phyloP scores from a whole-genome alignment of 2,797 vertebrate genomes.

The Periophthalmus magnuspinnatus region DNA sequence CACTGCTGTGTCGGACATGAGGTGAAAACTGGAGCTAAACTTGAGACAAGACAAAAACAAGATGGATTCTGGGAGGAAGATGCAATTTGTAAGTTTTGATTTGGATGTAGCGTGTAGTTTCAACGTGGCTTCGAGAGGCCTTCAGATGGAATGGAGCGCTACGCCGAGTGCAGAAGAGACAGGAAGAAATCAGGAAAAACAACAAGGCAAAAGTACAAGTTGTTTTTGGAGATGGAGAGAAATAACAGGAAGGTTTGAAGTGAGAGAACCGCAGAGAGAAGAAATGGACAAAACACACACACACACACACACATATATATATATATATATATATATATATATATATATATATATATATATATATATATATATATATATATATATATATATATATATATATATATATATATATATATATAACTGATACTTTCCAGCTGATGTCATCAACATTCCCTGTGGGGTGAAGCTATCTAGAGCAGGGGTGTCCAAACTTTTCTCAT shows the following conservation, averaged over 20 bases:
- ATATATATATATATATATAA: no score
- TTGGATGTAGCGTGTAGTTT: slow-evolving; percentile 13
- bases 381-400: no score
- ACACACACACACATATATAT: no score
- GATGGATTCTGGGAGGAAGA: slow-evolving; percentile 36
- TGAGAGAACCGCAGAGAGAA: not conserved
- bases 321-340: no score
- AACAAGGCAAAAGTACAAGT: not conserved
- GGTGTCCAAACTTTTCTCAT: no score
- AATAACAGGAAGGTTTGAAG: not conserved
- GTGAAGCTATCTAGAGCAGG: no score
- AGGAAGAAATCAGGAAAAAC: not conserved
- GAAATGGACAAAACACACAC: no score
- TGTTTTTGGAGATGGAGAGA: slow-evolving; percentile 6
- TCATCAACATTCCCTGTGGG: no score
- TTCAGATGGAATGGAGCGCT: slow-evolving; percentile 13
- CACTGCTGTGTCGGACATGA: not conserved
- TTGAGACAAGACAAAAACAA: slow-evolving; percentile 14
- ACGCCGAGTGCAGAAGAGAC: not conserved
- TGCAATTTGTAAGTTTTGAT: slow-evolving; percentile 36
- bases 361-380: no score
- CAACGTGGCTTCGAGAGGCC: slow-evolving; percentile 9
- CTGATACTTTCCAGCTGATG: no score
- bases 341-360: no score
- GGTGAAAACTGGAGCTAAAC: not conserved